Conservation (phyloP, 2,113 vertebrate genomes). For the Brachyhypopomus occidentalis region DNA sequence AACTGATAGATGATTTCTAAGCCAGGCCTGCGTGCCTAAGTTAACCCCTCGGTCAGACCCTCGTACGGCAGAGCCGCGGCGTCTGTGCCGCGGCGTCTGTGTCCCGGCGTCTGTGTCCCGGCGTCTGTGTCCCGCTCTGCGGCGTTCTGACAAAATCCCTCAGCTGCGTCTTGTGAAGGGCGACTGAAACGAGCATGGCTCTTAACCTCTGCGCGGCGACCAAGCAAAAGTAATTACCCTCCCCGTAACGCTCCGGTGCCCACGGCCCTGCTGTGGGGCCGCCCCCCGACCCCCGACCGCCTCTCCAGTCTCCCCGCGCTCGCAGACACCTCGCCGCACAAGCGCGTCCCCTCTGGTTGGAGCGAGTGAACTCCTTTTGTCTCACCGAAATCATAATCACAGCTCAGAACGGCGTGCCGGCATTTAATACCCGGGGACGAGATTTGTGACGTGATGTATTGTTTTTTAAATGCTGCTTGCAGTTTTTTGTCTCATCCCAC, state of each 20-base stretch:
- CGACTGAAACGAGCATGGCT: not conserved
- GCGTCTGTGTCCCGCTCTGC: not conserved
- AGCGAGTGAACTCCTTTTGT: not conserved
- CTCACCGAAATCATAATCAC: not conserved
- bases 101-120: no score
- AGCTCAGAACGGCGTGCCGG: not conserved
- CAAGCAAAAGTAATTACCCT: constrained; percentile 15
- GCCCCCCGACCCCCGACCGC: not conserved
- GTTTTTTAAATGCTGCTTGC: not conserved
- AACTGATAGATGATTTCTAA: no score
- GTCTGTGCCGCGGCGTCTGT: no score
- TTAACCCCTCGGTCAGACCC: no score
- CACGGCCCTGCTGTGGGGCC: not conserved
- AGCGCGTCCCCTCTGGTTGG: not conserved
- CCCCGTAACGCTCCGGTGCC: not conserved
- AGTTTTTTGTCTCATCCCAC: not conserved
- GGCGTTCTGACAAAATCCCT: not conserved
- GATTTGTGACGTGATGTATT: not conserved
- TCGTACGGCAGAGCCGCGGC: no score
- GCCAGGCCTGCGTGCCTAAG: no score
- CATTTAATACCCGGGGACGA: not conserved
- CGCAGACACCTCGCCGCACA: not conserved
- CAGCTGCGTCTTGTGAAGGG: not conserved
- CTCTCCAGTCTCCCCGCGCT: not conserved
- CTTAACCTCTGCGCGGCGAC: not conserved